Percentiles rank a stretch among this genome's conserved stretches.
phyloP scores from a whole-genome alignment of 1,140 invertebrate species.

The Maniola jurtina region DNA sequence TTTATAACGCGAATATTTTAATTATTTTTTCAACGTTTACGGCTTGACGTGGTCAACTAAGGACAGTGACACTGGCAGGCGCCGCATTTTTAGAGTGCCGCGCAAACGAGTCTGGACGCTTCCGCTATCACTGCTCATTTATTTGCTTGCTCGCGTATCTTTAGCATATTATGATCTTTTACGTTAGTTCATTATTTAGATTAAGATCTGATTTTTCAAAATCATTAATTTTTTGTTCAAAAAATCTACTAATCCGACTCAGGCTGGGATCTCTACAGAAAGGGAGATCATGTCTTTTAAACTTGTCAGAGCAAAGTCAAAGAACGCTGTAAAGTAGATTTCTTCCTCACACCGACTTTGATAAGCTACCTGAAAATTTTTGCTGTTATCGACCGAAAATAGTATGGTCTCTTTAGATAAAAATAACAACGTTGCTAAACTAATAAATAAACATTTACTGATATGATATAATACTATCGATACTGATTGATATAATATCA shows the following conservation, averaged over 20 bases:
- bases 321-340: too few species aligned
- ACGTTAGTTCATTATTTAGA: slow-evolving; percentile 1
- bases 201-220: background rate
- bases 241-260: background rate
- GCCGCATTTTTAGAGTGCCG: slow-evolving; percentile 45
- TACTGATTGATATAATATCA: too few species aligned
- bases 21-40: slow-evolving; percentile 39
- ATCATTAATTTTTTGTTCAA: background rate
- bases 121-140: slow-evolving; percentile 33
- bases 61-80: slow-evolving; percentile 59
- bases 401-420: too few species aligned
- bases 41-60: slow-evolving; percentile 38
- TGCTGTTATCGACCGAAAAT: too few species aligned
- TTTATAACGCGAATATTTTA: slow-evolving; percentile 33
- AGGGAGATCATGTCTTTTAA: too few species aligned
- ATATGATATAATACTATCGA: too few species aligned
- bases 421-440: too few species aligned
- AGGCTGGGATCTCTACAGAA: too few species aligned
- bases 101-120: slow-evolving; percentile 37
- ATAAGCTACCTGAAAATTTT: too few species aligned
- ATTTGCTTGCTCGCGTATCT: slow-evolving; percentile 18
- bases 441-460: too few species aligned
- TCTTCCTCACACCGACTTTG: too few species aligned
- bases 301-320: too few species aligned
- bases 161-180: background rate